A percentile compares a stretch with the other conserved stretches of the same genome.
These are phyloP conservation scores for Nebria salina DNA, from an alignment of 2,888 invertebrate species.

Conservation along the genomic window DNA sequence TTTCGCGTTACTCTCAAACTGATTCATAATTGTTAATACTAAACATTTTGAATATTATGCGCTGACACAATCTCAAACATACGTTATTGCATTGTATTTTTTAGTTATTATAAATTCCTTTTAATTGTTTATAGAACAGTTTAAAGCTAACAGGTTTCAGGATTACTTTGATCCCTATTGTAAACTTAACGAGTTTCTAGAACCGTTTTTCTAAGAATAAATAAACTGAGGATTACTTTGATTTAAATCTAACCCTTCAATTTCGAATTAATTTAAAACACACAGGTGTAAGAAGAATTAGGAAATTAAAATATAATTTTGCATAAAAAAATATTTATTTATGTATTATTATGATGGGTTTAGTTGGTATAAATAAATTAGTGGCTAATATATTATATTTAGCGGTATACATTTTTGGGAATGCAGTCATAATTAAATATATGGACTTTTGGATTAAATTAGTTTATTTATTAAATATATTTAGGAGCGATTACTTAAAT, in stretches of 20 bases:
- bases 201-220: not conserved
- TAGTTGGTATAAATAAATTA: too few relatives aligned
- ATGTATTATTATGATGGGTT: too few relatives aligned
- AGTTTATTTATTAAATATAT: too few relatives aligned
- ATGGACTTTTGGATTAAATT: too few relatives aligned
- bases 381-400: too few relatives aligned
- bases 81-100: not conserved
- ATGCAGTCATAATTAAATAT: too few relatives aligned
- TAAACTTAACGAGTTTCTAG: not conserved
- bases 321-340: too few relatives aligned
- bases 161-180: not conserved
- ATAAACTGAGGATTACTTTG: not conserved
- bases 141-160: not conserved
- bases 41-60: not conserved
- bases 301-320: too few relatives aligned
- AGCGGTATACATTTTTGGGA: too few relatives aligned
- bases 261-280: too few relatives aligned
- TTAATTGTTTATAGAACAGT: not conserved
- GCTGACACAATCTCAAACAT: not conserved
- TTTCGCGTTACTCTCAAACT: not conserved
- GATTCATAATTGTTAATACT: not conserved
- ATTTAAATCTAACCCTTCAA: not conserved
- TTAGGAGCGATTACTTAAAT: too few relatives aligned
- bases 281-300: too few relatives aligned
- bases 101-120: not conserved